A percentile compares a stretch with the other conserved stretches of the same genome.
These are phyloP conservation scores for Conus betulinus DNA, from an alignment of 1,140 invertebrate genomes.

Conservation along the genomic window DNA sequence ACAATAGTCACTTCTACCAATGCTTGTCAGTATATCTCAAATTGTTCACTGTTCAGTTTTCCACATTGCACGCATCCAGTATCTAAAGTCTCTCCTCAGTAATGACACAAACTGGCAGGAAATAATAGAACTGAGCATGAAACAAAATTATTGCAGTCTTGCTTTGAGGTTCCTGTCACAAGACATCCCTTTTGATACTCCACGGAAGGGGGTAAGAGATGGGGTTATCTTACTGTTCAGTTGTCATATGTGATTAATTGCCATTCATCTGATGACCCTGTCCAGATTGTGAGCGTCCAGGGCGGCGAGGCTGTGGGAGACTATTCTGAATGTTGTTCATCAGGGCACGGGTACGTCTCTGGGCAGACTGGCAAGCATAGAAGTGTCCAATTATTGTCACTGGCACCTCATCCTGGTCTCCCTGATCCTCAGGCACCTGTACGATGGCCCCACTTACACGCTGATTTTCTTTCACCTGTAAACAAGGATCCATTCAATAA, in stretches of 20 bases:
- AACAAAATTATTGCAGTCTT: neutral
- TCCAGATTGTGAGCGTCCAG: neutral
- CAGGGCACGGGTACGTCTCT: constrained; percentile 94
- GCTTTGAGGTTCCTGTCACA: neutral
- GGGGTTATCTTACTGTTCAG: neutral
- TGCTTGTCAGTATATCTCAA: neutral
- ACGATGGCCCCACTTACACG: constrained; percentile 95
- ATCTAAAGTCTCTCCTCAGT: neutral
- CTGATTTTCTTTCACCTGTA: constrained; percentile 87
- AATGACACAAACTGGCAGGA: neutral
- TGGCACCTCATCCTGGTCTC: constrained; percentile 82
- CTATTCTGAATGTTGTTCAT: constrained; percentile 76
- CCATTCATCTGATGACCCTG: neutral
- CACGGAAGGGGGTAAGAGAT: neutral
- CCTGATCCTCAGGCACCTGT: constrained; percentile 81
- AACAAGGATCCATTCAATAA: neutral
- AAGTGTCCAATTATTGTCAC: constrained; percentile 75
- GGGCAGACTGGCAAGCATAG: constrained; percentile 80
- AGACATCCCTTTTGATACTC: neutral
- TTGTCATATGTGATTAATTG: neutral
- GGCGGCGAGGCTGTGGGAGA: neutral
- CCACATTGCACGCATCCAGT: neutral
- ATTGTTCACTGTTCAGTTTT: neutral
- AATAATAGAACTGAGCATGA: neutral
- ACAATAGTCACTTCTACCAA: neutral